Evolutionary conservation across 30 jellyfish, hydroid and myxozoan species (phyloP), one percentile per base, ranked within the genome.

Genomic region (Chrysaora quinquecirrha): DNA sequence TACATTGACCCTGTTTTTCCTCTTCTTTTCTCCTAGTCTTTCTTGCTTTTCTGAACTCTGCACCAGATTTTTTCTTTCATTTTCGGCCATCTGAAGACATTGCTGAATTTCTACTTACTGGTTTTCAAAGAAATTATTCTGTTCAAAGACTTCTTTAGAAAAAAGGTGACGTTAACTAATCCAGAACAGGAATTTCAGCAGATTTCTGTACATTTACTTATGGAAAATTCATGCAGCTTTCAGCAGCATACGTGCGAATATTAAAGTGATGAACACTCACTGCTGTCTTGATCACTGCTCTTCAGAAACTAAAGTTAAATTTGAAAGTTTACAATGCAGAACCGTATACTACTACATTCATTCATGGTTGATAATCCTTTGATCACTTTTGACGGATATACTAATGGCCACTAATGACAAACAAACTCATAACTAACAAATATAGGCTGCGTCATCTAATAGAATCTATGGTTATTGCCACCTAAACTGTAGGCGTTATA

Each of bases 41-140:
- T 25, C 35, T 2, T 6, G 63, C 73, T 21, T 73, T 73, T 73
- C 68, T 38, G 24, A 34, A 73, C 73, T 34, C 50, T 27, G 52
- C 73, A 34, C 85, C 77, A 1, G 63, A 38, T 25, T 34, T 73
- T 73, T 73, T 73, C 85, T 73, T 38, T 21, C 71, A 19, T 30
- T 69, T 62, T 21, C 75, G 75, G 34, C 10, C 34, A 62, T 62
- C 75, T 22, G 75, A 62, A 23, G 49, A 62, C 75, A 62, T 62
- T 62, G 18, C 75, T 62, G 75, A 62, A 62, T 43, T 6, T 43
- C 16, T 43, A 43, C 58, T 43, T 43, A 43, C 58, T 43, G 58
- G 58, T 43, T 43, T 43, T 43, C 58, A 43, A 43, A 43, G 58
- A n/a, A 9, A 43, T 43, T 43, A 9, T 43, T 43, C 58, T 43